phyloP scores from a whole-genome alignment of 2,888 invertebrate genomes.

The Abrostola triplasia region DNA sequence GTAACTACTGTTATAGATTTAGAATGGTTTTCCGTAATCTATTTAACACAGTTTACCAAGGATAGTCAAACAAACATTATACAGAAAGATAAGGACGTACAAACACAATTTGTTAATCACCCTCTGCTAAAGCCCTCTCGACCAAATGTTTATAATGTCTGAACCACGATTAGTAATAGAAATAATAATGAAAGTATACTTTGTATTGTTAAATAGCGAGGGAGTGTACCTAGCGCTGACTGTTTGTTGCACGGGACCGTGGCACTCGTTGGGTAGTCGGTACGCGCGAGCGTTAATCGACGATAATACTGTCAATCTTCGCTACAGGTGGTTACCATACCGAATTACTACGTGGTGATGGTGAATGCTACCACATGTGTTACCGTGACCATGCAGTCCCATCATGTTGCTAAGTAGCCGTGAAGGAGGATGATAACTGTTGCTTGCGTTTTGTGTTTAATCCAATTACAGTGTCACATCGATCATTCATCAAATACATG shows the following conservation, averaged over 20 bases:
- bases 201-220: conserved; percentile 76
- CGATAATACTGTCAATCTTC: conserved; percentile 79
- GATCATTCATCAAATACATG: conserved; percentile 27
- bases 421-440: conserved; percentile 17
- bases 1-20: too few relatives aligned
- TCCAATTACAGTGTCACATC: conserved; percentile 9
- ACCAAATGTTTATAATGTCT: background rate
- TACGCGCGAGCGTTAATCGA: conserved; percentile 77
- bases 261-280: conserved; percentile 76
- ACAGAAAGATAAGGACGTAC: background rate
- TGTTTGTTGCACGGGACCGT: conserved; percentile 78
- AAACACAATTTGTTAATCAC: conserved; percentile 28
- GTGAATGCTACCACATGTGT: conserved; percentile 28
- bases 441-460: conserved; percentile 23
- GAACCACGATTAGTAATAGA: background rate
- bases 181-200: conserved; percentile 49
- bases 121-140: background rate
- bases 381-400: conserved; percentile 26
- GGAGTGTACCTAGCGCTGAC: conserved; percentile 80
- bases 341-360: conserved; percentile 40
- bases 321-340: conserved; percentile 76
- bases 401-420: conserved; percentile 30
- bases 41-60: too few relatives aligned
- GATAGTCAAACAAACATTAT: background rate
- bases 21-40: too few relatives aligned